phyloP scores from a whole-genome alignment of 2,888 invertebrate species.

The Dicyrtomina minuta region DNA sequence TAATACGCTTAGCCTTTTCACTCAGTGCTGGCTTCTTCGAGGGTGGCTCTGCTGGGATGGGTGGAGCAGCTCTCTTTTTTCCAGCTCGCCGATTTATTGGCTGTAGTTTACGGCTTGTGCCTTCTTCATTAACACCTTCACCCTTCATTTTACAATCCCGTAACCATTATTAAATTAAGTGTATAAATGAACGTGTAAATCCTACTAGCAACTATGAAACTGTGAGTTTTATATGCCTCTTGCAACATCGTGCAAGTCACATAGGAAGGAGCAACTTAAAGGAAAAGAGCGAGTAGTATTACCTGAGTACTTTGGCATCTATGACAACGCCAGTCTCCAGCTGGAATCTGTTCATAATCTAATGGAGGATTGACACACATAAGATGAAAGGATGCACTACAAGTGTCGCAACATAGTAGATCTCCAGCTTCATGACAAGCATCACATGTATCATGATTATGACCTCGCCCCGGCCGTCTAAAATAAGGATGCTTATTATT shows the following conservation, averaged over 20 bases:
- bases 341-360: slow-evolving; percentile 82
- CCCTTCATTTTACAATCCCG: no score
- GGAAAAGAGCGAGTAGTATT: neutral
- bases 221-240: no score
- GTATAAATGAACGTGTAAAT: no score
- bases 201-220: no score
- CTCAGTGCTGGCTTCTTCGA: slow-evolving; percentile 33
- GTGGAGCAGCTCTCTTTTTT: slow-evolving; percentile 49
- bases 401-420: slow-evolving; percentile 91
- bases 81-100: slow-evolving; percentile 43
- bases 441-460: slow-evolving; percentile 91
- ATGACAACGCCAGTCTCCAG: slow-evolving; percentile 67
- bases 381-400: slow-evolving; percentile 93
- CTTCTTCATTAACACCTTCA: neutral
- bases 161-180: no score
- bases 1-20: slow-evolving; percentile 5
- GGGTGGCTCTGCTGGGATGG: slow-evolving; percentile 36
- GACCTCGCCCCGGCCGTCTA: slow-evolving; percentile 81
- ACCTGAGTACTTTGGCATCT: slow-evolving; percentile 34
- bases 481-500: slow-evolving; percentile 76
- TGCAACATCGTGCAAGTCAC: neutral
- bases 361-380: slow-evolving; percentile 95
- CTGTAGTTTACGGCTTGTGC: neutral
- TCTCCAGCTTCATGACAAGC: slow-evolving; percentile 93
- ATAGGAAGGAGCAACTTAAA: no score